Conservation (phyloP, 2,888 invertebrate species). For the Caenorhabditis sp. region DNA sequence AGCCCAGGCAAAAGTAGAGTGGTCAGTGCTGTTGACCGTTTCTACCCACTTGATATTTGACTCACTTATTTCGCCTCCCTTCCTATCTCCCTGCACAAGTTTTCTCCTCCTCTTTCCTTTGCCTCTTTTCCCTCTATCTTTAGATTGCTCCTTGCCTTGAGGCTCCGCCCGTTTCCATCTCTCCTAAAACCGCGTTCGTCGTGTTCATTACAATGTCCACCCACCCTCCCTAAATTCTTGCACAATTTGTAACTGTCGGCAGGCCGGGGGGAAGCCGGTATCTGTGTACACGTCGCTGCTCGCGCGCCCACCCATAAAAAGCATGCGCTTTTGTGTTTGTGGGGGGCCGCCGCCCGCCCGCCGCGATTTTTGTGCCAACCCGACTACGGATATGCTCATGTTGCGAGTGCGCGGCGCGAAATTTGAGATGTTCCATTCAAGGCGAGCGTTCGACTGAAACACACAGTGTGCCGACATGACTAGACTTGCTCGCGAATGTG, state of each 20-base stretch:
- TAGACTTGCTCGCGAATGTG: constrained; percentile 41
- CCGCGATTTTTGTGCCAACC: constrained; percentile 12
- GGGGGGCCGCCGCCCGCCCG: background rate
- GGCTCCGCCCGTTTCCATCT: constrained; percentile 30
- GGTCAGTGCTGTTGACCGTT: constrained; percentile 62
- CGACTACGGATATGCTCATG: constrained; percentile 52
- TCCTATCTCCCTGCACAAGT: constrained; percentile 43
- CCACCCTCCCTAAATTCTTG: constrained; percentile 47
- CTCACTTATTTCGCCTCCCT: constrained; percentile 54
- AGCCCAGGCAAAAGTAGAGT: constrained; percentile 47
- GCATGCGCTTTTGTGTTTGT: constrained; percentile 49
- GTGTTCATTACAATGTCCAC: constrained; percentile 27
- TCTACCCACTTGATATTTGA: constrained; percentile 62
- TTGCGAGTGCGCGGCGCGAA: constrained; percentile 29
- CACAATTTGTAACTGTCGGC: constrained; percentile 49
- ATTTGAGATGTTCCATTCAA: constrained; percentile 43
- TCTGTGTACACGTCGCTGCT: constrained; percentile 29
- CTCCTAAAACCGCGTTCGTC: constrained; percentile 36
- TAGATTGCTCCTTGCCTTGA: constrained; percentile 39
- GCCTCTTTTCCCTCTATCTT: constrained; percentile 28
- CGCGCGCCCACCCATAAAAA: constrained; percentile 26
- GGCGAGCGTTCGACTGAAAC: constrained; percentile 45
- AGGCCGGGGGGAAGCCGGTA: constrained; percentile 31
- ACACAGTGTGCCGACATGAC: constrained; percentile 41
- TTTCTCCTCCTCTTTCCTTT: constrained; percentile 14